Evolutionary conservation across 2,888 invertebrate species (phyloP), one percentile per base, ranked within the genome.

Genomic region (Maniola hyperantus): DNA sequence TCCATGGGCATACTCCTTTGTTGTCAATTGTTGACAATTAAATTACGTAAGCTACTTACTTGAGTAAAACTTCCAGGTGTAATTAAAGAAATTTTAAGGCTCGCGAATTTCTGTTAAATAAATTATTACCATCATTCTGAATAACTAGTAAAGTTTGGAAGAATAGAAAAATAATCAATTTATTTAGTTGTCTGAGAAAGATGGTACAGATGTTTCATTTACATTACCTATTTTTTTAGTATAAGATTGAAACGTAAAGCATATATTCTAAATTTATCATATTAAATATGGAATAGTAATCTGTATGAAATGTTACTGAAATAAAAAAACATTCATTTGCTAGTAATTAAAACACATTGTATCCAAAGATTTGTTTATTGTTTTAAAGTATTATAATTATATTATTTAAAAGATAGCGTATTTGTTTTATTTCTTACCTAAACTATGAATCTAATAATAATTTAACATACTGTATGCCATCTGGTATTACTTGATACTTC

Each of bases 401-500:
- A 87, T 84, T 84, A 87, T 82, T 82, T 69, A 61, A 72, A 69
- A 65, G 50, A 64, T 60, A 64, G 46, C 39, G 77, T 76, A 71
- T 79, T 81, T 84, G 78, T 71, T 80, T 82, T 80, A 67, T 75
- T 74, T 75, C 71, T 76, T 75, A 73, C 62, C 73, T 80, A 78
- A 69, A 69, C 70, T 64, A 69, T 66, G 61, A 55, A 65, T 46
- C 46, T 39, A 50, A 62, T 59, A 10, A 36, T 18, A 20, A 11
- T 11, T 11, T 11, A 26, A 34, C 5, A 36, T 36, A 4, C 15
- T 1, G 11, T 26, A 50, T 42, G 13, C 42, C 15, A 20, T n/a
- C 8, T 11, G 0, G 54, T 15, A 2, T 46, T 83, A 85, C 71
- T 91, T 90, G 48, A 95, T 88, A 79, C 97, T 97, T 77, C 96